Percentiles rank a stretch among this genome's conserved stretches.
Evolutionary conservation across 2,113 vertebrate species (phyloP).

Genomic region (Balaenoptera acutorostrata): DNA sequence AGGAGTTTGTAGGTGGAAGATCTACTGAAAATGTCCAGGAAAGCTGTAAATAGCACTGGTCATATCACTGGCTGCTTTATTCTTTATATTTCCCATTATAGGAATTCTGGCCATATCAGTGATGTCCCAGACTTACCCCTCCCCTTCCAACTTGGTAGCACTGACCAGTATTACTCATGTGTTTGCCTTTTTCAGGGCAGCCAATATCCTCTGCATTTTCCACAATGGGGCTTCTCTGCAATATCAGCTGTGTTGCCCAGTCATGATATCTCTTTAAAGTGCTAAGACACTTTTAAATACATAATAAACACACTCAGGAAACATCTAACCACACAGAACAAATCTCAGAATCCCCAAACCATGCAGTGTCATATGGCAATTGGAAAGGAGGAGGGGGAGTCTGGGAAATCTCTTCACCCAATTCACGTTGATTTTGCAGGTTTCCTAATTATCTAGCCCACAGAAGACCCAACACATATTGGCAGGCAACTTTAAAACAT

Average conservation of each 20-base stretch:
- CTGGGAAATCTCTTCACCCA: background rate
- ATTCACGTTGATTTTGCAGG: background rate
- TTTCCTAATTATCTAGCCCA: background rate
- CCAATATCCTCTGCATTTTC: background rate
- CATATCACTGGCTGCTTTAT: background rate
- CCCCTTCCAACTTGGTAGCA: background rate
- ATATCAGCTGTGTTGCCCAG: background rate
- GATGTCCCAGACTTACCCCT: background rate
- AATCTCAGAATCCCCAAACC: background rate
- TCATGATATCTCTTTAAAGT: background rate
- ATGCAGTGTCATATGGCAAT: background rate
- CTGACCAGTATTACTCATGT: background rate
- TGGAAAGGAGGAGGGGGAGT: background rate
- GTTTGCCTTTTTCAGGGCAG: background rate
- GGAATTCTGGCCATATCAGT: background rate
- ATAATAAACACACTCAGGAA: background rate
- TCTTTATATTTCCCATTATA: background rate
- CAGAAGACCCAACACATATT: background rate
- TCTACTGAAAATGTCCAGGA: background rate
- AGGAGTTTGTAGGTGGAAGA: background rate
- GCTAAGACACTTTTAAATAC: background rate
- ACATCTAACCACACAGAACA: background rate
- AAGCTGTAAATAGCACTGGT: background rate
- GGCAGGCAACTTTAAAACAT: background rate
- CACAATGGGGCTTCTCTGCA: background rate